Evolutionary conservation across 2,888 invertebrate genomes (phyloP).

Genomic region (Ophion costatus): DNA sequence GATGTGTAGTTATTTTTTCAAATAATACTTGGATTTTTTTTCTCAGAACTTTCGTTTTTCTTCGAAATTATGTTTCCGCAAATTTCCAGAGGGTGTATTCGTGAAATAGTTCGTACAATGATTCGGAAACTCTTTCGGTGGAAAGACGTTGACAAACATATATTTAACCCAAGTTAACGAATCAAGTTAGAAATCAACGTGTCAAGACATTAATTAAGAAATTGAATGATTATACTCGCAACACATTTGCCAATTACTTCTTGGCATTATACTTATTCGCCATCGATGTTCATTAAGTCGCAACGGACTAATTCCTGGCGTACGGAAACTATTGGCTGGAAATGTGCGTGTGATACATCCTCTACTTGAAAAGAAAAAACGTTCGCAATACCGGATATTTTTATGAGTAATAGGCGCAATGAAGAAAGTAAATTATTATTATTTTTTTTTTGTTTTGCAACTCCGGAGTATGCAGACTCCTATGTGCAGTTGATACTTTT

Average conservation of each 20-base stretch:
- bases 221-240: neutral
- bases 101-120: no score
- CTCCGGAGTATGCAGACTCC: neutral
- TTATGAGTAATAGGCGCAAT: neutral
- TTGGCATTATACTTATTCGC: neutral
- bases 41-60: no score
- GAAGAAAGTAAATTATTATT: neutral
- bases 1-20: no score
- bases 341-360: neutral
- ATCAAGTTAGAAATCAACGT: no score
- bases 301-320: neutral
- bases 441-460: neutral
- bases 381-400: neutral
- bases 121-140: no score
- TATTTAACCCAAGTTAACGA: neutral
- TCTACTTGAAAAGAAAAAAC: neutral
- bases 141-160: no score
- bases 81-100: no score
- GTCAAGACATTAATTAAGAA: neutral
- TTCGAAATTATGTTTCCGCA: no score
- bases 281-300: neutral
- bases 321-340: neutral
- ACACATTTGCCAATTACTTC: neutral
- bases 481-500: conserved; percentile 15
- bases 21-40: no score